Evolutionary conservation across 2,113 vertebrate genomes (phyloP), one percentile per base, ranked within the genome.

Genomic region (Procavia capensis): DNA sequence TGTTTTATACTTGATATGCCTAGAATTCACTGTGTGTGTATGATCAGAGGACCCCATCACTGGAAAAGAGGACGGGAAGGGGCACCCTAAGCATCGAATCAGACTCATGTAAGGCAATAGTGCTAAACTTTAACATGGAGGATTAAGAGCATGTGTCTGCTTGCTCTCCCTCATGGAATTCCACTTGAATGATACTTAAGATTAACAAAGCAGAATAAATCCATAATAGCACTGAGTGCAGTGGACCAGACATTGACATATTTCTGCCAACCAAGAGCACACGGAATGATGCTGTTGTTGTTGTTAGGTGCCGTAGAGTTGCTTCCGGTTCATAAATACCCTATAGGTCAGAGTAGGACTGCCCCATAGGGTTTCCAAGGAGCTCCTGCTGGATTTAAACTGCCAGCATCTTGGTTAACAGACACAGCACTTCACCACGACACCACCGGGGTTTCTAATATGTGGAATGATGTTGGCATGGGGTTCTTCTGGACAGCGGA

Each of bases 121-220:
- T 10, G 13, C 11, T 87, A 9, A 47, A 50, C 24, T 63, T 41
- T 47, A 63, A n/a, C 34, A 90, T 34, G 66, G 39, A 70, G 86
- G 61, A 43, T 34, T 27, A 68, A 59, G n/a, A 3, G 20, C 13
- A 29, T 4, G 2, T 6, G 3, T 54, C 91, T 19, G 5, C 59
- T 88, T 45, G 20, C 2, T 72, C 34, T 72, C 72, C 63, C 31
- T 96, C 64, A 45, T 45, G 47, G 80, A 84, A 84, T 66, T 78
- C 88, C 45, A 85, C 43, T 88, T 80, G 86, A 93, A 64, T 70
- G 74, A 82, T 39, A 61, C 47, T 72, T 92, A 36, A 70, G 66
- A 70, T 19, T 47, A 78, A 89, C 59, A 88, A 86, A 43, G 27
- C 14, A 7, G 41, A 72, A 22, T 31, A 36, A 92, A 17, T 57